Base-by-base conservation (phyloP, 2,888 invertebrate species). In the Myopa testacea region DNA sequence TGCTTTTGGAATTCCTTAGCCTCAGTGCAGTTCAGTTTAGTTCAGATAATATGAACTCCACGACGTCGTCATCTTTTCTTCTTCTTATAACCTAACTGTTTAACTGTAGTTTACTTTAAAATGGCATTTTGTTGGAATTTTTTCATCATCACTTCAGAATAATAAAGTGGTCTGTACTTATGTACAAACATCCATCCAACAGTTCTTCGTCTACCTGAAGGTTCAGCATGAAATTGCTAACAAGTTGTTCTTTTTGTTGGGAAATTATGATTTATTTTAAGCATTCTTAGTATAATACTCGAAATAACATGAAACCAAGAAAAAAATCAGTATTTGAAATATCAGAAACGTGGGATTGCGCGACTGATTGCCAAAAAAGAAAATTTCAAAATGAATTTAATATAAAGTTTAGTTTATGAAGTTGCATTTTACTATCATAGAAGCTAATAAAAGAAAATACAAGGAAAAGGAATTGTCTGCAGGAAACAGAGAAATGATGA, bases 1-100 rank as follows among this genome's bases (percentile, higher is more conserved):
- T 74, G 37, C 65, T 65, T 45, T 45, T 74, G 55, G 65, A 50
- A 74, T 74, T 74, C 60, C 40, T 72, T 38, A 37, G 38, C 72
- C 37, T n/a, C 72, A 40, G 60, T 60, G 26, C 14, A 19, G 37
- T 40, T 7, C 72, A 60, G 60, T 60, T 10, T 8, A 19, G 37
- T 40, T 7, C 60, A 72, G 60, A 37, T 6, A 58, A 72, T 40
- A 19, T 60, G 63, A 63, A 62, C 73, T 34, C 63, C 19, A 40
- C 14, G 16, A 14, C 26, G 8, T 50, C 26, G 19, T 69, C 14
- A 6, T 50, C 40, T 50, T n/a, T 45, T 37, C 40, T 58, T 63
- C 26, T 65, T n/a, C n/a, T 38, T 71, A 45, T 45, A 45, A 45
- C 45, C 10, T 26, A 26, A 26, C 26, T 26, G 26, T 26, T 19